phyloP scores from a whole-genome alignment of 2,888 invertebrate species.

The Melinaea menophilus region DNA sequence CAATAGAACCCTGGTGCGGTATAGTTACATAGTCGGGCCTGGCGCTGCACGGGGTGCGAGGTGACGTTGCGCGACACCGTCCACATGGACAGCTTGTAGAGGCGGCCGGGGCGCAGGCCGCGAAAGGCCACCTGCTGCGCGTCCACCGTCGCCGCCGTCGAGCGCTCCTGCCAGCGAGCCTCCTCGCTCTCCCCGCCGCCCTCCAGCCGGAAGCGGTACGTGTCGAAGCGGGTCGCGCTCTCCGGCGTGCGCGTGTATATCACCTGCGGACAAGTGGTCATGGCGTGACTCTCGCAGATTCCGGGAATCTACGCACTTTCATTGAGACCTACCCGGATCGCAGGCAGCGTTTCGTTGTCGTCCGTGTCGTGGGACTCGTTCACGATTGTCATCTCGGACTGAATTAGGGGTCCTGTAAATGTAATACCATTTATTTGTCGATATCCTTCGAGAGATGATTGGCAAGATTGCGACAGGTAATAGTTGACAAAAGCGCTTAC shows the following conservation, averaged over 20 bases:
- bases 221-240: conserved; percentile 43
- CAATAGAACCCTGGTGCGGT: too few relatives aligned
- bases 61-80: conserved; percentile 90
- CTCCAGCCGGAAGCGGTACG: conserved; percentile 59
- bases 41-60: conserved; percentile 91
- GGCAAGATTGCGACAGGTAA: not conserved
- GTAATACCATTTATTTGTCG: too few relatives aligned
- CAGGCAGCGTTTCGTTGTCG: conserved; percentile 84
- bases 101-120: conserved; percentile 88
- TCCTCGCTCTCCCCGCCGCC: conserved; percentile 82
- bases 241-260: conserved; percentile 90
- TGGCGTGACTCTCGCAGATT: too few relatives aligned
- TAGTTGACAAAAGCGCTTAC: conserved; percentile 63
- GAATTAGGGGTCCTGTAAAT: conserved; percentile 88
- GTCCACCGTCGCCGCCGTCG: conserved; percentile 80
- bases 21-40: conserved; percentile 83
- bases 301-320: too few relatives aligned
- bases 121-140: conserved; percentile 86
- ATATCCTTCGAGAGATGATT: too few relatives aligned
- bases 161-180: conserved; percentile 38
- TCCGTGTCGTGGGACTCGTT: conserved; percentile 80
- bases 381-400: conserved; percentile 93
- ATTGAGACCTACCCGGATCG: conserved; percentile 78
- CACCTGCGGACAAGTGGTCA: conserved; percentile 41
- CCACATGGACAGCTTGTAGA: conserved; percentile 96